Percentiles rank a stretch among this genome's conserved stretches.
phyloP scores from a whole-genome alignment of 2,797 vertebrate species.

The Bryconaethiops microstoma region DNA sequence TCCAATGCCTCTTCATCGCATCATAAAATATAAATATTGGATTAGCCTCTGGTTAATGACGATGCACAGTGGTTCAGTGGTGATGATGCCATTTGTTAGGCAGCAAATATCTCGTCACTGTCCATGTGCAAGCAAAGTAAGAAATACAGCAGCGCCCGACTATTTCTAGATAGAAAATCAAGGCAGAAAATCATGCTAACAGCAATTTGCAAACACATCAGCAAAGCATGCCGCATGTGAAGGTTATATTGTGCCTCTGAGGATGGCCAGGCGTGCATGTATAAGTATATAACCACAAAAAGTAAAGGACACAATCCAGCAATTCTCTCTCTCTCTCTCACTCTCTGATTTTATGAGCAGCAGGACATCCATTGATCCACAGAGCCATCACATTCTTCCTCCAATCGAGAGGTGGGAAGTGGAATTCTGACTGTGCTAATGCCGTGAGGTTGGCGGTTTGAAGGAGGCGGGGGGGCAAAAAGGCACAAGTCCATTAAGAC shows the following conservation, averaged over 20 bases:
- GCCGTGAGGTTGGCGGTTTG: constrained; percentile 8
- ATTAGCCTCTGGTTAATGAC: constrained; percentile 30
- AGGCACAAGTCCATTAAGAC: constrained; percentile 52
- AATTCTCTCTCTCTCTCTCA: constrained; percentile 1
- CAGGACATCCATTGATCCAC: constrained; percentile 52
- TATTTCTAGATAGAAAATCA: too few relatives aligned
- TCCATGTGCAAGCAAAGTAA: background rate
- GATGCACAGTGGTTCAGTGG: background rate
- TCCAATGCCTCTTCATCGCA: background rate
- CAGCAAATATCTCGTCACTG: background rate
- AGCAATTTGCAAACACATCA: background rate
- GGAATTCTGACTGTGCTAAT: constrained; percentile 46
- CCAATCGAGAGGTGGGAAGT: constrained; percentile 56
- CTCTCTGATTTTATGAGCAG: constrained; percentile 47
- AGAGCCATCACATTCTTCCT: constrained; percentile 37
- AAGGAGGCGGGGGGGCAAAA: constrained; percentile 5
- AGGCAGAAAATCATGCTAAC: too few relatives aligned
- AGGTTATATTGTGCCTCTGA: background rate
- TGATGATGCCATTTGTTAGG: background rate
- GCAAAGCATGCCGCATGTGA: background rate
- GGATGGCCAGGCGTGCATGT: constrained; percentile 32
- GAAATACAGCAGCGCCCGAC: background rate
- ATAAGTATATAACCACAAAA: constrained; percentile 19
- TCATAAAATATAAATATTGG: constrained; percentile 32
- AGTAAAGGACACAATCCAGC: constrained; percentile 13